Percentiles rank a stretch among this genome's conserved stretches.
Evolutionary conservation across 2,797 vertebrate genomes (phyloP).

Genomic region (Alfaro cultratus): DNA sequence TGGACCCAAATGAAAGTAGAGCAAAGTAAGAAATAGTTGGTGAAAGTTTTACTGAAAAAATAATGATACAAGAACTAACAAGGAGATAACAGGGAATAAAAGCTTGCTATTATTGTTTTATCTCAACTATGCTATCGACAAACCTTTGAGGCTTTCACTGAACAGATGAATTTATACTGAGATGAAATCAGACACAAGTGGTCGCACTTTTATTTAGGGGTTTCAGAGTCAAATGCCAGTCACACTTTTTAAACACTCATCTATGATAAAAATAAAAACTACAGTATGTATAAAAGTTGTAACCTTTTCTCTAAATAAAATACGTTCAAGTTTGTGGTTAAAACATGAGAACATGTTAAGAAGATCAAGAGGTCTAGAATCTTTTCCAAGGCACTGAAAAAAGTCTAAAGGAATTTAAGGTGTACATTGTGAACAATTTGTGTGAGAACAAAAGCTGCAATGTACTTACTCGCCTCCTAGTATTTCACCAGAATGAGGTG

Average conservation of each 20-base stretch:
- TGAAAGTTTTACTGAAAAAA: no score
- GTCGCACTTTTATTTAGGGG: background rate
- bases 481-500: constrained; percentile 97
- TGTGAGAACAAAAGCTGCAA: background rate
- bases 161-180: background rate
- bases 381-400: background rate
- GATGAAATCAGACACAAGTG: background rate
- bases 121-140: background rate
- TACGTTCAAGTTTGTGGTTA: background rate
- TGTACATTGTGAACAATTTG: background rate
- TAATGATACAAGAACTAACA: no score
- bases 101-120: background rate
- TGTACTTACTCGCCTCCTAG: constrained; percentile 78
- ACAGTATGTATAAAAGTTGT: no score
- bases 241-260: background rate
- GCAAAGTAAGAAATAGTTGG: no score
- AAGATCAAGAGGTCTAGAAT: background rate
- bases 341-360: background rate
- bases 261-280: background rate
- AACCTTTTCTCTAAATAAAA: background rate
- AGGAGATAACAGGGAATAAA: background rate
- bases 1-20: no score
- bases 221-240: background rate
- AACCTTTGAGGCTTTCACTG: background rate
- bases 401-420: background rate